These are phyloP conservation scores for Gambusia holbrooki DNA, from an alignment of 2,113 vertebrate species.

Conservation along the genomic window DNA sequence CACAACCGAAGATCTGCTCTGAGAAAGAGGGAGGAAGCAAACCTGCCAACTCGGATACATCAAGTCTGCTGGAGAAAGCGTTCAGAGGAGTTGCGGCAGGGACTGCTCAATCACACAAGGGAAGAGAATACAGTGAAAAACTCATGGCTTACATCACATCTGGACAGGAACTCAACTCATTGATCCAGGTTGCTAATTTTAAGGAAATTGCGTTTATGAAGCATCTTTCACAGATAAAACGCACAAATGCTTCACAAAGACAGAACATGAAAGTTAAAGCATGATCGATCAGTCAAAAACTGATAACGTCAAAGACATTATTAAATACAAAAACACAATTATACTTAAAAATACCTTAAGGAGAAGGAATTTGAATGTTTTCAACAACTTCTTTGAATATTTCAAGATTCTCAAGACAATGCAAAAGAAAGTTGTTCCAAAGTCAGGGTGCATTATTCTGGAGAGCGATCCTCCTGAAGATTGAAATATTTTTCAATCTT, in stretches of 20 bases:
- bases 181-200: not conserved
- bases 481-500: too few species aligned
- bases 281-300: not conserved
- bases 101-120: constrained; percentile 34
- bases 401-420: too few species aligned
- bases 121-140: constrained; percentile 45
- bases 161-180: constrained; percentile 16
- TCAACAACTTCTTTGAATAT: too few species aligned
- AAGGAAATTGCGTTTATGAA: not conserved
- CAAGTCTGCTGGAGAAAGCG: constrained; percentile 71
- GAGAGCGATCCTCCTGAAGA: too few species aligned
- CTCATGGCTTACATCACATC: constrained; percentile 28
- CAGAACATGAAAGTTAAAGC: not conserved
- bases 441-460: too few species aligned
- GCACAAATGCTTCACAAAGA: not conserved
- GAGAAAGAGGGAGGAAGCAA: constrained; percentile 83
- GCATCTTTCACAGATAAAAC: not conserved
- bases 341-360: too few species aligned
- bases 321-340: not conserved
- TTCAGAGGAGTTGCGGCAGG: constrained; percentile 52
- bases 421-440: too few species aligned
- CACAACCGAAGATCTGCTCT: constrained; percentile 80
- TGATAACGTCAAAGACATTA: not conserved
- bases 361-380: too few species aligned
- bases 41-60: constrained; percentile 83